A percentile compares a stretch with the other conserved stretches of the same genome.
Conservation (phyloP, 2,113 vertebrate species). For the Embiotoca jacksoni region DNA sequence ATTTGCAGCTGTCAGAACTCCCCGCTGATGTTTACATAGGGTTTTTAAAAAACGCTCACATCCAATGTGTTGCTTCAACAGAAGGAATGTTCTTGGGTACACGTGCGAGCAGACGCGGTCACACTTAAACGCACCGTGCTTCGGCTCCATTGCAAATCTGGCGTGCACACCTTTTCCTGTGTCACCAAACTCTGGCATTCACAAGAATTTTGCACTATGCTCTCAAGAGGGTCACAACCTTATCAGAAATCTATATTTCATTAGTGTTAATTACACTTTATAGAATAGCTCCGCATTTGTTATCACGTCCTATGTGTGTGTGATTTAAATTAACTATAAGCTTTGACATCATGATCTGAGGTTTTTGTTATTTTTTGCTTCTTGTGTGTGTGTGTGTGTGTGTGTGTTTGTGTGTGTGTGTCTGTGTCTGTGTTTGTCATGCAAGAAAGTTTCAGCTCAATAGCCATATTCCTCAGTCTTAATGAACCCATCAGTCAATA, state of each 20-base stretch:
- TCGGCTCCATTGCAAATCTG: conserved; percentile 6
- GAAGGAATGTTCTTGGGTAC: conserved; percentile 3
- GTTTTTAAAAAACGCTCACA: conserved; percentile 16
- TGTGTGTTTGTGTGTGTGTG: not conserved
- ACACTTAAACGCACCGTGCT: conserved; percentile 10
- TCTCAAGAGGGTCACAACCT: conserved; percentile 9
- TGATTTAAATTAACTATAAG: not conserved
- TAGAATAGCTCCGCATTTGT: not conserved
- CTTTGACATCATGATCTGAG: not conserved
- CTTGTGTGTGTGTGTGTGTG: not conserved
- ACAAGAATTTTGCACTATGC: conserved; percentile 11
- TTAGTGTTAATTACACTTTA: conserved; percentile 44
- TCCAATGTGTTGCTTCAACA: conserved; percentile 14
- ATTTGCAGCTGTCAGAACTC: conserved; percentile 60
- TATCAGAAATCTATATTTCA: conserved; percentile 8
- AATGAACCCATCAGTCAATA: conserved; percentile 82
- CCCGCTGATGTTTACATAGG: conserved; percentile 39
- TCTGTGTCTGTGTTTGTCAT: not conserved
- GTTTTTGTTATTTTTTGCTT: not conserved
- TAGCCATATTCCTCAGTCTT: conserved; percentile 37
- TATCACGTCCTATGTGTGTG: not conserved
- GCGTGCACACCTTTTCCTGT: conserved; percentile 20
- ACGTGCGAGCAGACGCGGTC: not conserved
- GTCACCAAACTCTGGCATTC: conserved; percentile 9
- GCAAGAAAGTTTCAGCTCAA: conserved; percentile 42